Percentiles rank a stretch among this genome's conserved stretches.
These are phyloP conservation scores for Gorsachius goisagi DNA, from an alignment of 2,113 vertebrate species.

Conservation along the genomic window DNA sequence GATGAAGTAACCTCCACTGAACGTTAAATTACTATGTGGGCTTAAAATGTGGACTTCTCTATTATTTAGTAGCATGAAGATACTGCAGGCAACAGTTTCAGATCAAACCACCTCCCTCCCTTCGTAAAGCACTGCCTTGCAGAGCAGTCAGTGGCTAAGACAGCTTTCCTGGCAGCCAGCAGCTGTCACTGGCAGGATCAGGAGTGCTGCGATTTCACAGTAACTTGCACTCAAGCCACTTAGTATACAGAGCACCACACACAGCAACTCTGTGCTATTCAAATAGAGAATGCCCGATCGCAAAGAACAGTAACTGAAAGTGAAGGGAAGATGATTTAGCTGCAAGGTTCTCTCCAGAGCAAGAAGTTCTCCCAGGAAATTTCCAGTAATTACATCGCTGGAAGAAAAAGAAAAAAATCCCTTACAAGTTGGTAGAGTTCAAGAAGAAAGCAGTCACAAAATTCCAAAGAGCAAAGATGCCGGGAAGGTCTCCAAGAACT, in stretches of 20 bases:
- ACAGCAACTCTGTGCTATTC: neutral
- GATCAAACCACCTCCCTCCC: neutral
- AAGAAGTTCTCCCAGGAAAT: neutral
- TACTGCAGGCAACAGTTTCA: neutral
- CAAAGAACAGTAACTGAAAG: neutral
- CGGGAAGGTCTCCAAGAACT: neutral
- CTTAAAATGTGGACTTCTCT: neutral
- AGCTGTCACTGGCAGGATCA: neutral
- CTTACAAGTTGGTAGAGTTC: neutral
- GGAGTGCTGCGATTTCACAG: slow-evolving; percentile 19
- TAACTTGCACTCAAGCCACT: neutral
- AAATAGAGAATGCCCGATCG: neutral
- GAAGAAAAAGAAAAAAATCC: neutral
- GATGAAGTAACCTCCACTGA: neutral
- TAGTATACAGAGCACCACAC: neutral
- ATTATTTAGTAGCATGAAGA: neutral
- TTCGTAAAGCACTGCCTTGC: neutral
- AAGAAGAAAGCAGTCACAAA: neutral
- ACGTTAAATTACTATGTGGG: neutral
- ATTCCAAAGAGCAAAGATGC: neutral
- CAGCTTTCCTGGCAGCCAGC: neutral
- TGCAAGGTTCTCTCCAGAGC: neutral
- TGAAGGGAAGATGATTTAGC: neutral
- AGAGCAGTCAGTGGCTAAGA: neutral
- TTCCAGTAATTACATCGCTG: neutral